Evolutionary conservation across 2,888 invertebrate genomes (phyloP).

Genomic region (Drosophila leonis): DNA sequence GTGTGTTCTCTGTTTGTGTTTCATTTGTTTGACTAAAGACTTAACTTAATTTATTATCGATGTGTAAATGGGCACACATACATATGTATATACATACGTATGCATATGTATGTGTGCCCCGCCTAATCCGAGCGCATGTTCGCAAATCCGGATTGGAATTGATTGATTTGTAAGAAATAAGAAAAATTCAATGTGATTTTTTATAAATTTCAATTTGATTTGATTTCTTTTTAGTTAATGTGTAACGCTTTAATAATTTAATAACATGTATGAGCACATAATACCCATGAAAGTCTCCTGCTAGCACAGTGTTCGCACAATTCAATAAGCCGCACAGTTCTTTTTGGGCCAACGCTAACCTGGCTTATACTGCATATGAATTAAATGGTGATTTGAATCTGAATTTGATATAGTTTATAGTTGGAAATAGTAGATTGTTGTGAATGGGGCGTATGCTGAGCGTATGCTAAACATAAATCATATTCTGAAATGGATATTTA

Average conservation of each 20-base stretch:
- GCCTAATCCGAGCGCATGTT: not conserved
- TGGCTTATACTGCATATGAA: not conserved
- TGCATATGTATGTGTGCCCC: not conserved
- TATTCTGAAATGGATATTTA: not conserved
- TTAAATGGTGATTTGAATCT: not conserved
- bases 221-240: constrained; percentile 4
- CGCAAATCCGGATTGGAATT: constrained; percentile 1
- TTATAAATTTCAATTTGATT: constrained; percentile 5
- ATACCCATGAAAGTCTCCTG: no score
- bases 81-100: not conserved
- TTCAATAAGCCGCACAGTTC: constrained; percentile 4
- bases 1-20: not conserved
- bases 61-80: constrained; percentile 2
- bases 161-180: not conserved
- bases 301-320: not conserved
- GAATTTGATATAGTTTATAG: not conserved
- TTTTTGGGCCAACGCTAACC: not conserved
- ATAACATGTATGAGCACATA: not conserved
- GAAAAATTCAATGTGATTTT: not conserved
- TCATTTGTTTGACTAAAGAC: not conserved
- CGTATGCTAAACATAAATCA: not conserved
- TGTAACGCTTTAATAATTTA: constrained; percentile 1
- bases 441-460: not conserved
- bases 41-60: constrained; percentile 5
- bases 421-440: not conserved